Evolutionary conservation across 2,113 vertebrate genomes (phyloP).

Genomic region (Herpailurus yagouaroundi): DNA sequence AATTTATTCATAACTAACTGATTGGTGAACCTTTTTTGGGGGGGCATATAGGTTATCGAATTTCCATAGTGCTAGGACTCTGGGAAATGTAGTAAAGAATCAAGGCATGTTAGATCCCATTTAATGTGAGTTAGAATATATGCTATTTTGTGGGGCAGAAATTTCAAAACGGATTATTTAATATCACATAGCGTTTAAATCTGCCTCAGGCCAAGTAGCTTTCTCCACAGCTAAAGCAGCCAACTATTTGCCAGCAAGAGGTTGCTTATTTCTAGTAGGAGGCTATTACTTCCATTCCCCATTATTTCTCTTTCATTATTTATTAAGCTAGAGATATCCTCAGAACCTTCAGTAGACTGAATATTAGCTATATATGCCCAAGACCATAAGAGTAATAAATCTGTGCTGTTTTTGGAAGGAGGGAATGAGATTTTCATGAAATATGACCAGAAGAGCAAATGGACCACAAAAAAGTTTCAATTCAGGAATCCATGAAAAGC

Average conservation of each 20-base stretch:
- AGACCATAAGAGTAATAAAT: neutral
- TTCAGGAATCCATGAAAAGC: neutral
- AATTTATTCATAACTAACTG: neutral
- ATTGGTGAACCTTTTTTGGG: neutral
- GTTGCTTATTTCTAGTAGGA: neutral
- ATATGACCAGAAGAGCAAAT: neutral
- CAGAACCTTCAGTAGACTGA: neutral
- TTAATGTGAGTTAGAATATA: neutral
- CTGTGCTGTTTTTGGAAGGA: neutral
- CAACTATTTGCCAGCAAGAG: neutral
- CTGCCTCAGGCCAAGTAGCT: neutral
- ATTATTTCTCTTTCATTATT: constrained; percentile 27
- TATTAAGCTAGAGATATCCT: neutral
- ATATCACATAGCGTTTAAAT: neutral
- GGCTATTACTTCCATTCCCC: neutral
- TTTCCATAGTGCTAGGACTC: neutral
- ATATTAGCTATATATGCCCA: neutral
- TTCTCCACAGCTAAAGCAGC: neutral
- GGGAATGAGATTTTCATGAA: neutral
- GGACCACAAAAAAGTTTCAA: neutral
- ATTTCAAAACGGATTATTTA: neutral
- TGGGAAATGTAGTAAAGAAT: constrained; percentile 7
- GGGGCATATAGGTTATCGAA: neutral
- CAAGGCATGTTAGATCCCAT: neutral
- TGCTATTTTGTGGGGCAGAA: neutral